A percentile compares a stretch with the other conserved stretches of the same genome.
phyloP scores from a whole-genome alignment of 2,888 invertebrate species.

The Myopa tessellatipennis region DNA sequence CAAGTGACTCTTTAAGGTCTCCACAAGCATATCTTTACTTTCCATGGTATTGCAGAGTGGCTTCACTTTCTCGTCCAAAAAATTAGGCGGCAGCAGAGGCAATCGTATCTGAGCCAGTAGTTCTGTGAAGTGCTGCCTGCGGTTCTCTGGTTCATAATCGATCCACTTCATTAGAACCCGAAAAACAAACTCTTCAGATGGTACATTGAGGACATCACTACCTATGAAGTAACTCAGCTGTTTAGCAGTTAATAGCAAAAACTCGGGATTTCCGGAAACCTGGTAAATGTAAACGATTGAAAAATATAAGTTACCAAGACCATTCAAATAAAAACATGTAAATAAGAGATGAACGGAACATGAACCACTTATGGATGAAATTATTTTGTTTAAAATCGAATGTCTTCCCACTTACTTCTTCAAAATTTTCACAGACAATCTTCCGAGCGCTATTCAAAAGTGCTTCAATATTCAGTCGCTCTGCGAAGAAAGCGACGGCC shows the following conservation, averaged over 20 bases:
- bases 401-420: not conserved
- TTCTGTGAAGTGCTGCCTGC: not conserved
- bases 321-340: no score
- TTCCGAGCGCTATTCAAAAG: slow-evolving; percentile 84
- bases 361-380: no score
- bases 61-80: not conserved
- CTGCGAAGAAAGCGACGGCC: slow-evolving; percentile 92
- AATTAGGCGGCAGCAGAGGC: not conserved
- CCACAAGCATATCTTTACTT: not conserved
- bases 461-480: slow-evolving; percentile 86
- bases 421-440: slow-evolving; percentile 83
- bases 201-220: not conserved
- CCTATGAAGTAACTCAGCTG: not conserved
- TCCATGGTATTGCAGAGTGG: not conserved
- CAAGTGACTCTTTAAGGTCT: not conserved
- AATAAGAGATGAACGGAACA: no score
- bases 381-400: not conserved
- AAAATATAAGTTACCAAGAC: no score
- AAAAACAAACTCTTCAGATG: not conserved
- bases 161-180: not conserved
- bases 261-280: not conserved
- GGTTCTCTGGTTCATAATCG: not conserved
- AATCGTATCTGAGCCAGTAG: not conserved
- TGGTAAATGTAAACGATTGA: not conserved
- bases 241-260: not conserved